Evolutionary conservation across 1,140 invertebrate genomes (phyloP).

Genomic region (Atopsyche davidsoni): DNA sequence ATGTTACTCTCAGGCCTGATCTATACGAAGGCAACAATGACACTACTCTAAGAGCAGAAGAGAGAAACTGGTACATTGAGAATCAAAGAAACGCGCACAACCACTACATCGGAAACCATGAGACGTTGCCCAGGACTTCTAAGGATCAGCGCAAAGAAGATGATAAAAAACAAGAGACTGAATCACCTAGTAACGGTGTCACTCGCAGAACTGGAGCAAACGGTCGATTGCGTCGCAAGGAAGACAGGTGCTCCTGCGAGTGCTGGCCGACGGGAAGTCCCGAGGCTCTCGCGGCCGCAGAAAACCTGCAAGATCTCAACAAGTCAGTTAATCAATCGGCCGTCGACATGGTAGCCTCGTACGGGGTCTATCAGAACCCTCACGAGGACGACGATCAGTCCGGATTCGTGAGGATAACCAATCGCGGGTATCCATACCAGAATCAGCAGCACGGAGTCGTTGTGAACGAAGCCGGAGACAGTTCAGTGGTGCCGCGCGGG

Average conservation of each 20-base stretch:
- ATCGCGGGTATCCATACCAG: conserved; percentile 40
- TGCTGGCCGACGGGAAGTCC: conserved; percentile 43
- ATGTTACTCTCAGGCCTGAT: conserved; percentile 20
- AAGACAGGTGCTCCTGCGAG: conserved; percentile 47
- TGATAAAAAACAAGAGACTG: conserved; percentile 46
- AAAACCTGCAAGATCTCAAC: conserved; percentile 36
- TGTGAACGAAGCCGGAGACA: conserved; percentile 47
- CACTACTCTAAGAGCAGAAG: conserved; percentile 45
- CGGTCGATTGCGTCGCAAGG: conserved; percentile 41
- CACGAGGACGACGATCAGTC: conserved; percentile 45
- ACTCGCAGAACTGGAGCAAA: conserved; percentile 38
- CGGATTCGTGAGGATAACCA: conserved; percentile 42
- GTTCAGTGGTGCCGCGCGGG: conserved; percentile 41
- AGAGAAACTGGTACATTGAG: conserved; percentile 49
- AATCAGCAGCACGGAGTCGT: conserved; percentile 45
- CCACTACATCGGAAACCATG: conserved; percentile 18
- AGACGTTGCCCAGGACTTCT: conserved; percentile 27
- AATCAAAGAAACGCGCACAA: conserved; percentile 40
- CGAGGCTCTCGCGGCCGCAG: conserved; percentile 39
- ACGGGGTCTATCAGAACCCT: conserved; percentile 45
- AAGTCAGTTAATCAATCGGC: conserved; percentile 40
- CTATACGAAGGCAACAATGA: conserved; percentile 47
- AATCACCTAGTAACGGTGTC: conserved; percentile 34
- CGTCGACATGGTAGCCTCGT: conserved; percentile 48
- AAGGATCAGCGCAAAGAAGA: conserved; percentile 33